These are phyloP conservation scores for Abrostola tripartita DNA, from an alignment of 2,888 invertebrate genomes.

Conservation along the genomic window DNA sequence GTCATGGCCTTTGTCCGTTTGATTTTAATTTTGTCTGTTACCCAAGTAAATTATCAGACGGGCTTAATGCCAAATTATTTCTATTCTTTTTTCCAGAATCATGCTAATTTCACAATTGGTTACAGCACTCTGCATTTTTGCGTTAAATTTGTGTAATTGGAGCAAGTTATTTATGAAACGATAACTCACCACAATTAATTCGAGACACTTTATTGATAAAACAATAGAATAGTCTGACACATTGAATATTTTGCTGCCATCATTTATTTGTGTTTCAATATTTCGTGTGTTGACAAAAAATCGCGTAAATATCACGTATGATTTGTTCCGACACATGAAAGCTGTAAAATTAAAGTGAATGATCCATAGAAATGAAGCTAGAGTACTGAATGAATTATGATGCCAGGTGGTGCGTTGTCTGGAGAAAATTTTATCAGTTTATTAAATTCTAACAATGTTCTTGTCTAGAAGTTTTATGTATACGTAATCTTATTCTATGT, in stretches of 20 bases:
- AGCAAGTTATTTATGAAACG: constrained; percentile 23
- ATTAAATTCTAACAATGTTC: constrained; percentile 24
- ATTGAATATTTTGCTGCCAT: constrained; percentile 16
- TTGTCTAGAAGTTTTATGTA: constrained; percentile 6
- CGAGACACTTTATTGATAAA: constrained; percentile 27
- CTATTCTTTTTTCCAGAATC: constrained; percentile 27
- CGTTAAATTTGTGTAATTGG: constrained; percentile 29
- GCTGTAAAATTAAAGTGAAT: constrained; percentile 40
- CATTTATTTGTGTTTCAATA: constrained; percentile 14
- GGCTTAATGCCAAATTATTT: constrained; percentile 51
- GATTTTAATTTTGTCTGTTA: constrained; percentile 39
- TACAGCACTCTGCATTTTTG: constrained; percentile 12
- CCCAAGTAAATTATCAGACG: constrained; percentile 31
- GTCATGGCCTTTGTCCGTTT: constrained; percentile 20
- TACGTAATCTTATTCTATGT: not conserved
- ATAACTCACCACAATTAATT: constrained; percentile 29
- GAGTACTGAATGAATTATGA: constrained; percentile 35
- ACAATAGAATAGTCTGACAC: constrained; percentile 35
- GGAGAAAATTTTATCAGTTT: constrained; percentile 27
- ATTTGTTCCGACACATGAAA: constrained; percentile 39
- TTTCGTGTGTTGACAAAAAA: constrained; percentile 33
- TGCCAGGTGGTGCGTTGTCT: constrained; percentile 25
- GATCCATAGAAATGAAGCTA: constrained; percentile 24
- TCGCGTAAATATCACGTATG: constrained; percentile 28
- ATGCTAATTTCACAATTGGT: constrained; percentile 21